Conservation (phyloP, 2,113 vertebrate species). For the Axis porcinus region DNA sequence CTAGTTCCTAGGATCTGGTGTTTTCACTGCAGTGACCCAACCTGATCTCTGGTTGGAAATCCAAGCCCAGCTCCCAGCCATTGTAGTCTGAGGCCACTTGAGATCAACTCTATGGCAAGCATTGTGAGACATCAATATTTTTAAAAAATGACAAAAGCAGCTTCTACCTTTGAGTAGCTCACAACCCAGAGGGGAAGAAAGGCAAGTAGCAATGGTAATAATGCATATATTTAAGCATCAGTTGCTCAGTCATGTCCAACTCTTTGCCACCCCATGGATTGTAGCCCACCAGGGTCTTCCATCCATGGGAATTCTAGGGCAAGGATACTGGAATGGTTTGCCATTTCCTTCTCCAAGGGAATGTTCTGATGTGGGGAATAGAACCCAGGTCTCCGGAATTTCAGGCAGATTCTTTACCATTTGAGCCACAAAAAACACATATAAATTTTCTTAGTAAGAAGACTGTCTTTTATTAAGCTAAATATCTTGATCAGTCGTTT, state of each 20-base stretch:
- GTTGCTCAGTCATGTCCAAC: background rate
- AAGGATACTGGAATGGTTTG: background rate
- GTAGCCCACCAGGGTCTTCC: background rate
- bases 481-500: background rate
- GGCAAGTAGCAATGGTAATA: background rate
- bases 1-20: background rate
- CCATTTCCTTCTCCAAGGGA: background rate
- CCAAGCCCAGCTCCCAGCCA: background rate
- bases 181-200: background rate
- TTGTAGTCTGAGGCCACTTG: background rate
- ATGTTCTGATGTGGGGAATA: background rate
- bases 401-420: background rate
- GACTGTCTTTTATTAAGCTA: background rate
- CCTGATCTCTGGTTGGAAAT: background rate
- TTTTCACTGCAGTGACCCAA: background rate
- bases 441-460: background rate
- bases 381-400: background rate
- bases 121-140: background rate
- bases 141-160: background rate
- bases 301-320: background rate
- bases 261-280: background rate
- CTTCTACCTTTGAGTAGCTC: background rate
- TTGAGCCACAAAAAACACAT: background rate
- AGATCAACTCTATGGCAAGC: background rate
- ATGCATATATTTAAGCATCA: background rate